Percentiles rank a stretch among this genome's conserved stretches.
Evolutionary conservation across 1,140 invertebrate genomes (phyloP).

Genomic region (Drosophila subobscura): DNA sequence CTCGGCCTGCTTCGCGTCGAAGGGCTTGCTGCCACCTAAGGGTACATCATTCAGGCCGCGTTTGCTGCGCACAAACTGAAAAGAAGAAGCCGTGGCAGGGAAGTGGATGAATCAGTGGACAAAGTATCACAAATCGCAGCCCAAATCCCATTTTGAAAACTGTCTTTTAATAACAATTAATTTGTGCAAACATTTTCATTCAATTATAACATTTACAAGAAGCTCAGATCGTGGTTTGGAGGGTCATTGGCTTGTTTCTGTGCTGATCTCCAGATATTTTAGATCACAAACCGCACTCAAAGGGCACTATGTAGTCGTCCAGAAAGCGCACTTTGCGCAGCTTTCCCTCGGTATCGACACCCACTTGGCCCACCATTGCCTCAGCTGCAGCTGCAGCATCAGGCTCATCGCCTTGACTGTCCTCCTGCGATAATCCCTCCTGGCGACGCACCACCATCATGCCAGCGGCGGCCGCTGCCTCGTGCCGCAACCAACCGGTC

Average conservation of each 20-base stretch:
- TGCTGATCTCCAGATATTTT: no score
- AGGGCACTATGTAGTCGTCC: slow-evolving; percentile 63
- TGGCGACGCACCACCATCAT: slow-evolving; percentile 53
- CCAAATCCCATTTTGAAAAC: no score
- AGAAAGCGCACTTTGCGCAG: slow-evolving; percentile 53
- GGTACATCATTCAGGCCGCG: slow-evolving; percentile 49
- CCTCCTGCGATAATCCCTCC: slow-evolving; percentile 18
- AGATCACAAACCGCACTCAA: slow-evolving; percentile 49
- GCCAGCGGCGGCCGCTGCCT: slow-evolving; percentile 56
- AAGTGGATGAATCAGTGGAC: no score
- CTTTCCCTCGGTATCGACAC: slow-evolving; percentile 49
- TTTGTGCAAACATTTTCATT: no score
- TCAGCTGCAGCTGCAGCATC: background rate
- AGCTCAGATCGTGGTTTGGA: no score
- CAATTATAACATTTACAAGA: no score
- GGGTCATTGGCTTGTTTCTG: no score
- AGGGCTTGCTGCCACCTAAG: slow-evolving; percentile 40
- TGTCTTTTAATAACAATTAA: no score
- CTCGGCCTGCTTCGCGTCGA: slow-evolving; percentile 64
- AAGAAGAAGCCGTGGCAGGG: background rate
- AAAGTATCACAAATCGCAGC: no score
- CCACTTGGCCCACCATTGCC: slow-evolving; percentile 32
- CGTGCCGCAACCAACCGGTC: slow-evolving; percentile 59
- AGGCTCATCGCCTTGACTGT: slow-evolving; percentile 4
- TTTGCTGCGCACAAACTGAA: slow-evolving; percentile 41